Percentiles rank a stretch among this genome's conserved stretches.
These are phyloP conservation scores for Actinostola sp. DNA, from an alignment of 92 coral and sea anemone genomes.

Conservation along the genomic window DNA sequence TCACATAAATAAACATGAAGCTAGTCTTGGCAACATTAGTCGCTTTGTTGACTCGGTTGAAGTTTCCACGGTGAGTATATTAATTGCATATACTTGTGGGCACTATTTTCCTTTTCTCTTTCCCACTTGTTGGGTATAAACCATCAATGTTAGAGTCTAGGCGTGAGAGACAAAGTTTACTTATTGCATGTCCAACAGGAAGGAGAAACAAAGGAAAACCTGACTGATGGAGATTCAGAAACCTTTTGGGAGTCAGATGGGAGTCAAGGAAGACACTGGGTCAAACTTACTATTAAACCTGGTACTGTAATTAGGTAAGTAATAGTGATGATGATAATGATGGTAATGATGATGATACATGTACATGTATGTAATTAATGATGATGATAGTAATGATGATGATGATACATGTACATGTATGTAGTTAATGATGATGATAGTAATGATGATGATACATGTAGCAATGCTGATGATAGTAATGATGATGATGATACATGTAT, in stretches of 20 bases:
- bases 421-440: no score
- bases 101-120: no score
- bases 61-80: conserved; percentile 82
- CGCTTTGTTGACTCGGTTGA: conserved; percentile 89
- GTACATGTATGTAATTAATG: no score
- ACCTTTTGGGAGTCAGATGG: conserved; percentile 99
- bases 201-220: conserved; percentile 68
- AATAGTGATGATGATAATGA: neutral
- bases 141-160: no score
- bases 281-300: conserved; percentile 82
- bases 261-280: conserved; percentile 97
- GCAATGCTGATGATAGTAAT: no score
- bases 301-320: conserved; percentile 86
- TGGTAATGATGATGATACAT: no score
- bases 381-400: no score
- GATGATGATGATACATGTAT: no score
- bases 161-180: neutral
- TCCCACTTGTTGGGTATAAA: no score
- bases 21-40: conserved; percentile 87
- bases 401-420: no score
- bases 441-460: no score
- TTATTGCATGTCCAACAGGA: conserved; percentile 41
- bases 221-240: conserved; percentile 94
- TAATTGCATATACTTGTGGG: neutral
- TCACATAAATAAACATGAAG: conserved; percentile 84